These are phyloP conservation scores for Latrodectus elegans DNA, from an alignment of 2,888 invertebrate species.

Conservation along the genomic window DNA sequence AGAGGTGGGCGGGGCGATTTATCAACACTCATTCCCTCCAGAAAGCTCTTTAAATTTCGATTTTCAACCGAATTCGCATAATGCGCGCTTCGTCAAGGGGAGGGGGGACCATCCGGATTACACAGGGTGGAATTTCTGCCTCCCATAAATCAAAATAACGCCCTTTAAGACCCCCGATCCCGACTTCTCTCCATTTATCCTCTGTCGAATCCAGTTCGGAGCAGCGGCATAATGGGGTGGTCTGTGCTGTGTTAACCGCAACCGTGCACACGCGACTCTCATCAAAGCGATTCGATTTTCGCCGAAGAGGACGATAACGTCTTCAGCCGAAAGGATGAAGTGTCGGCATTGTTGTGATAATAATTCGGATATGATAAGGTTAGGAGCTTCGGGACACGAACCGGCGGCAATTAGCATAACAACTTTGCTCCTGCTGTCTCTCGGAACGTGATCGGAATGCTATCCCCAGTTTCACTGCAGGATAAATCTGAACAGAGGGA, in stretches of 20 bases:
- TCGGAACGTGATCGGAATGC: too few relatives aligned
- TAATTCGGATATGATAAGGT: too few relatives aligned
- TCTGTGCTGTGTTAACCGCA: conserved; percentile 8
- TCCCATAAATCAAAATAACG: conserved; percentile 56
- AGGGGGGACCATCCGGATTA: neutral
- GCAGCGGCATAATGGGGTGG: conserved; percentile 15
- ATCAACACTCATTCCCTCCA: conserved; percentile 32
- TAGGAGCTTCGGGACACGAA: too few relatives aligned
- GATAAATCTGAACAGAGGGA: too few relatives aligned
- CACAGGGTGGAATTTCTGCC: conserved; percentile 8
- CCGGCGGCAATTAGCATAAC: too few relatives aligned
- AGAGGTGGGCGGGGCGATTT: neutral
- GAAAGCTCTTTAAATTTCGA: conserved; percentile 43
- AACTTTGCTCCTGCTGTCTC: too few relatives aligned
- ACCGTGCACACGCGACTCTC: neutral
- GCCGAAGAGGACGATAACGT: too few relatives aligned
- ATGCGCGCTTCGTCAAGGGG: neutral
- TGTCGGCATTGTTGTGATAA: too few relatives aligned
- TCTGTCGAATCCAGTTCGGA: conserved; percentile 9
- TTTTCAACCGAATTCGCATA: neutral
- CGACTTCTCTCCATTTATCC: conserved; percentile 12
- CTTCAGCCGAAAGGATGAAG: too few relatives aligned
- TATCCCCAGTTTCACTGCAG: too few relatives aligned
- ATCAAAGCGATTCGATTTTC: too few relatives aligned
- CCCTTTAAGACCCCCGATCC: conserved; percentile 20